A percentile compares a stretch with the other conserved stretches of the same genome.
Evolutionary conservation across 2,797 vertebrate genomes (phyloP).

Genomic region (Stomatorhinus walkeri): DNA sequence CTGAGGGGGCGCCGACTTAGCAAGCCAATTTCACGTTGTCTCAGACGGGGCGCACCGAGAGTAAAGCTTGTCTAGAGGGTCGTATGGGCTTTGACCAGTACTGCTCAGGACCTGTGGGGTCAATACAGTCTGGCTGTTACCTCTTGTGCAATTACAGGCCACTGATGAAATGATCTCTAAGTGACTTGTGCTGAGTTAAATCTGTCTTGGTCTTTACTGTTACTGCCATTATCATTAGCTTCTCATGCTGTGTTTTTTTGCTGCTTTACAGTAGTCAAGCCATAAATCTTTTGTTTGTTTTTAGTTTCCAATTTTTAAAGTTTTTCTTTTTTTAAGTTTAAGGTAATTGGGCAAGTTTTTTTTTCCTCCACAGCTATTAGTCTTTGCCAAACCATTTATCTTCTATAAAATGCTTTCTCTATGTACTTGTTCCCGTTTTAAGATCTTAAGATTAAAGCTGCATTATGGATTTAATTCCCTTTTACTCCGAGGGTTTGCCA

Average conservation of each 20-base stretch:
- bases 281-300: not conserved
- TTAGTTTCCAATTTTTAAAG: not conserved
- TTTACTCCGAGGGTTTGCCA: not conserved
- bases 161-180: not conserved
- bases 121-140: not conserved
- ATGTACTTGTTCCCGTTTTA: slow-evolving; percentile 15
- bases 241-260: not conserved
- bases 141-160: not conserved
- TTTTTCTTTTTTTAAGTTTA: slow-evolving; percentile 14
- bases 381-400: slow-evolving; percentile 19
- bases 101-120: not conserved
- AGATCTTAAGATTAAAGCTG: slow-evolving; percentile 17
- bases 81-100: not conserved
- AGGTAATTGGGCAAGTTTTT: slow-evolving; percentile 15
- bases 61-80: not conserved
- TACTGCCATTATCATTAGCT: not conserved
- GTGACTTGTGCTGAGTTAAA: not conserved
- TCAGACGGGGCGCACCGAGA: not conserved
- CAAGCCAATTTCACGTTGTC: not conserved
- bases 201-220: not conserved
- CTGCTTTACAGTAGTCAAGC: not conserved
- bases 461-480: slow-evolving; percentile 3
- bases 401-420: not conserved
- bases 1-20: not conserved
- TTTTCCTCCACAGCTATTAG: not conserved